These are phyloP conservation scores for Heliconius charithonia DNA, from an alignment of 2,888 invertebrate genomes.

Conservation along the genomic window DNA sequence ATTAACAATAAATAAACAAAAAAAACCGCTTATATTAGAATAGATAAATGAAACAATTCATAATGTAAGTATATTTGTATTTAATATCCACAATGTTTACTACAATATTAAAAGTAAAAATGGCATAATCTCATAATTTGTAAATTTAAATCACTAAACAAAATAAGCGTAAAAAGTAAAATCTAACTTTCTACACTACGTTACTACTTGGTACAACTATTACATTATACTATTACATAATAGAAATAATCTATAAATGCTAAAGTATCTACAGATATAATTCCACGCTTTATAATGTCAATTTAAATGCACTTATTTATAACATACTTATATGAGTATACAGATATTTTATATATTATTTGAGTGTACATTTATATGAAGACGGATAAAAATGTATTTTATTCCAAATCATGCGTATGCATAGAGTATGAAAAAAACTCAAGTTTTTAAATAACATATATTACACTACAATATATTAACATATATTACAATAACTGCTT, in stretches of 20 bases:
- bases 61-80: constrained; percentile 21
- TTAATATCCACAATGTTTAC: constrained; percentile 26
- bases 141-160: constrained; percentile 20
- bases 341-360: too few species aligned
- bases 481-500: too few species aligned
- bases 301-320: neutral
- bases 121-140: constrained; percentile 43
- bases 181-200: constrained; percentile 9
- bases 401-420: too few species aligned
- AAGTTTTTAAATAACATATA: too few species aligned
- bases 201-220: neutral
- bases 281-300: constrained; percentile 20
- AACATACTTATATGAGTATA: neutral
- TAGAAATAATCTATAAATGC: neutral
- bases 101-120: constrained; percentile 27
- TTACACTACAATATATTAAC: too few species aligned
- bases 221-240: constrained; percentile 10
- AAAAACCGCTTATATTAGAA: neutral
- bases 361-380: too few species aligned
- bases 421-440: too few species aligned
- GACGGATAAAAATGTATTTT: too few species aligned
- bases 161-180: constrained; percentile 33
- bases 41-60: constrained; percentile 1
- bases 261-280: constrained; percentile 16
- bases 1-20: too few species aligned